Percentiles rank a stretch among this genome's conserved stretches.
Evolutionary conservation across 2,888 invertebrate genomes (phyloP).

Genomic region (Cantharis rufa): DNA sequence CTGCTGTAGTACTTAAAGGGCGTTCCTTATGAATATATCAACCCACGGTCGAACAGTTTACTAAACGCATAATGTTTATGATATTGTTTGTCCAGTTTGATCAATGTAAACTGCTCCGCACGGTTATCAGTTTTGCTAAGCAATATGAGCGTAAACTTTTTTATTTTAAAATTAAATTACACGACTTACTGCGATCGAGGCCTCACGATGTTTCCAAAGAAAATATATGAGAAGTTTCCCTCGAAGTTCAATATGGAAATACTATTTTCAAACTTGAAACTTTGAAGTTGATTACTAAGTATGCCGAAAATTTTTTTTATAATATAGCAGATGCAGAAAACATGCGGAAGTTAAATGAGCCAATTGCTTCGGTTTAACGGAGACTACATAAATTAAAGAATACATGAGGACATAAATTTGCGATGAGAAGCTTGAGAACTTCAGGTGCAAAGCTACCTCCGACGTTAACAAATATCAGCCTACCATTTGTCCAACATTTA

Average conservation of each 20-base stretch:
- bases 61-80: background rate
- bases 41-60: background rate
- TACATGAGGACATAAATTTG: background rate
- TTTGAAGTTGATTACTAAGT: background rate
- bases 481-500: background rate
- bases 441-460: background rate
- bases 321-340: too few species aligned
- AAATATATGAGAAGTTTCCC: background rate
- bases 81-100: background rate
- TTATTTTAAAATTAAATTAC: background rate
- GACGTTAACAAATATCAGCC: background rate
- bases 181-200: background rate
- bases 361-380: background rate
- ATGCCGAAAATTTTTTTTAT: background rate
- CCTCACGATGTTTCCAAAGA: background rate
- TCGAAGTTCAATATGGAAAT: background rate
- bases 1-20: background rate
- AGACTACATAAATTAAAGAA: background rate
- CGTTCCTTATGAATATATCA: background rate
- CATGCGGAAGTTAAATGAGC: background rate
- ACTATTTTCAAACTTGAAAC: background rate
- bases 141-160: background rate
- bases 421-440: background rate
- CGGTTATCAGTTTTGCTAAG: background rate
- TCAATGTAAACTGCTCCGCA: background rate